Base-by-base conservation (phyloP, 2,113 vertebrate genomes). In the Cepphus grylle region DNA sequence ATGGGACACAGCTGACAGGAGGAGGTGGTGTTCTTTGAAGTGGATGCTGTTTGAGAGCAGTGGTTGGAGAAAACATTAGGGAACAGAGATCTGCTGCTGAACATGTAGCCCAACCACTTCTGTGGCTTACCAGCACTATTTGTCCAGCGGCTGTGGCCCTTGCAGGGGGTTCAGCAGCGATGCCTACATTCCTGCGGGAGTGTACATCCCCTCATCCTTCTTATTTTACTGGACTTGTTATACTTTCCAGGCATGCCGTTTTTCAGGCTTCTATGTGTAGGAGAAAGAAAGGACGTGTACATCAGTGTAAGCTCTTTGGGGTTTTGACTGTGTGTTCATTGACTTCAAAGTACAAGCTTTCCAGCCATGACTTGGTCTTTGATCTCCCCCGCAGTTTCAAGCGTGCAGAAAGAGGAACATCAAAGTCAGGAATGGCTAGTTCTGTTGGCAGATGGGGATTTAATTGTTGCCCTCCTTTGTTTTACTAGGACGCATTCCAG, bases 401-500 rank as follows among this genome's bases (percentile, higher is more conserved):
- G 40, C 21, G 2, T 78, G 30, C 63, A 91, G 73, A 63, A 88
- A 5, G 55, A 88, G 42, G 43, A 77, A 52, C 55, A 74, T 88
- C 84, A 80, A 67, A 93, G 70, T 43, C 58, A 66, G 45, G 47
- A 89, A 73, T 47, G 70, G 55, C 42, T 66, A 34, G 38, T 80
- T 89, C 49, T 83, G 29, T 86, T 93, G 45, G 58, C 47, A 76
- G 71, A 77, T 77, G 45, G 45, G 23, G 29, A 52, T 94, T 62
- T 77, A 73, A 94, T 73, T 88, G 52, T 91, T 78, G 50, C 32
- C 10, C 26, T 87, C 45, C 65, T 95, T 95, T 97, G 77, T 74
- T 88, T 55, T 85, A 9, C 34, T 96, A 99, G 99, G 99, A 99
- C 30, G 96, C 98, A 42, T 99, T 99, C 94, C 99, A 99, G 97